phyloP scores from a whole-genome alignment of 1,140 invertebrate genomes.

The Zaprionus ornatus region DNA sequence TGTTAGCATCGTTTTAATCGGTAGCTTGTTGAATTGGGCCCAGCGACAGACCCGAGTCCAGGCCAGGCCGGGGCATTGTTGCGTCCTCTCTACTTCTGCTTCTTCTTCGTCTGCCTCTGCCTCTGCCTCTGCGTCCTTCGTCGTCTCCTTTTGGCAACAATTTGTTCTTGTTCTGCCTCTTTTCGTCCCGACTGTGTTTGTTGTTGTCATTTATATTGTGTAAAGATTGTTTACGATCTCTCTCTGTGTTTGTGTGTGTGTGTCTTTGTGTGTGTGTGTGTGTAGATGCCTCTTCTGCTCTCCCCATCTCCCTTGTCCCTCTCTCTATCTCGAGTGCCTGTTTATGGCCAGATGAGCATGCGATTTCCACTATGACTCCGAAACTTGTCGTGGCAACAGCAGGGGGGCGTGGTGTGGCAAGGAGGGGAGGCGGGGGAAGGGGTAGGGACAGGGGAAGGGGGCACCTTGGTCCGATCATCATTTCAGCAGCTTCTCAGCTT shows the following conservation, averaged over 20 bases:
- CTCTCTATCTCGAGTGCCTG: background rate
- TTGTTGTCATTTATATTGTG: conserved; percentile 47
- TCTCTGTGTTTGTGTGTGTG: background rate
- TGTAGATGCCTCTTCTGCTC: background rate
- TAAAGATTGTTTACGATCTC: conserved; percentile 44
- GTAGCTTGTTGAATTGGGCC: conserved; percentile 49
- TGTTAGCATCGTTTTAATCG: conserved; percentile 64
- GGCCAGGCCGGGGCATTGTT: background rate
- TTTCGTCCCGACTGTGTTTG: conserved; percentile 12
- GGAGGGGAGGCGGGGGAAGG: background rate
- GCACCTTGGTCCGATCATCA: background rate
- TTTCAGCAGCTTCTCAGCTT: background rate
- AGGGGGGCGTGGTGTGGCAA: background rate
- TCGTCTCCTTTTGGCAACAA: conserved; percentile 54
- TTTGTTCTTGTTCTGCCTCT: conserved; percentile 40
- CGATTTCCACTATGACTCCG: conserved; percentile 27
- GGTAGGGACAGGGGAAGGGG: background rate
- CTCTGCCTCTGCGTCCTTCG: background rate
- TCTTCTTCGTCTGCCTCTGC: conserved; percentile 18
- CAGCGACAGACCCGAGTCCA: background rate
- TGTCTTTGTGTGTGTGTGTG: background rate
- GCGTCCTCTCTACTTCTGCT: conserved; percentile 6
- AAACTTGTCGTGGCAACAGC: conserved; percentile 9
- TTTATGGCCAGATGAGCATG: conserved; percentile 20
- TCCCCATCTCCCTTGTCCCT: background rate